A percentile compares a stretch with the other conserved stretches of the same genome.
phyloP scores from a whole-genome alignment of 2,888 invertebrate species.

The Blastobasis lacticolella region DNA sequence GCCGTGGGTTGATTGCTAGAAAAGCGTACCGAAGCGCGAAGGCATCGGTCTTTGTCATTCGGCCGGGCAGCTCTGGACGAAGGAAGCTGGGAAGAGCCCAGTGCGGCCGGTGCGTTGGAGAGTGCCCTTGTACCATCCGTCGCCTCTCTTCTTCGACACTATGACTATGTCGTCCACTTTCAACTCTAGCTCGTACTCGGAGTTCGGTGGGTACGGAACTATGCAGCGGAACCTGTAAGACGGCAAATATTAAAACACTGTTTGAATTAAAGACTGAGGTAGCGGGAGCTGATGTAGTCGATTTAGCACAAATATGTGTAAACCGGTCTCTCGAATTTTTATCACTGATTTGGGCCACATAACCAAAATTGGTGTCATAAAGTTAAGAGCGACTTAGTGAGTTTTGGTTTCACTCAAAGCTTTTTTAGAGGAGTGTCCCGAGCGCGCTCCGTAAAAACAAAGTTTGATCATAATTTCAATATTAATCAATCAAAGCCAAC shows the following conservation, averaged over 20 bases:
- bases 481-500: too few species aligned
- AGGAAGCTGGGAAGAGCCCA: slow-evolving; percentile 96
- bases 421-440: too few species aligned
- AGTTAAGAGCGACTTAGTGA: too few species aligned
- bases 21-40: slow-evolving; percentile 28
- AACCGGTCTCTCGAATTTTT: too few species aligned
- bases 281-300: not conserved
- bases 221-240: slow-evolving; percentile 88
- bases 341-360: too few species aligned
- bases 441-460: too few species aligned
- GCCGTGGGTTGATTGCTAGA: slow-evolving; percentile 13
- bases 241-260: not conserved
- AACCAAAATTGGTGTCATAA: too few species aligned
- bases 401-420: too few species aligned
- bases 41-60: slow-evolving; percentile 37
- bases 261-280: not conserved
- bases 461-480: too few species aligned
- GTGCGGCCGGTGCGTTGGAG: slow-evolving; percentile 91
- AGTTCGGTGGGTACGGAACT: slow-evolving; percentile 95
- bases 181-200: slow-evolving; percentile 92
- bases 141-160: slow-evolving; percentile 92
- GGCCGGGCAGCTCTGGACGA: slow-evolving; percentile 80
- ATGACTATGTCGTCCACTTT: slow-evolving; percentile 93
- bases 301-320: too few species aligned
- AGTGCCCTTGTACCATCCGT: slow-evolving; percentile 97